Percentiles rank a stretch among this genome's conserved stretches.
Evolutionary conservation across 2,113 vertebrate genomes (phyloP).

Genomic region (Chaenogobius annularis): DNA sequence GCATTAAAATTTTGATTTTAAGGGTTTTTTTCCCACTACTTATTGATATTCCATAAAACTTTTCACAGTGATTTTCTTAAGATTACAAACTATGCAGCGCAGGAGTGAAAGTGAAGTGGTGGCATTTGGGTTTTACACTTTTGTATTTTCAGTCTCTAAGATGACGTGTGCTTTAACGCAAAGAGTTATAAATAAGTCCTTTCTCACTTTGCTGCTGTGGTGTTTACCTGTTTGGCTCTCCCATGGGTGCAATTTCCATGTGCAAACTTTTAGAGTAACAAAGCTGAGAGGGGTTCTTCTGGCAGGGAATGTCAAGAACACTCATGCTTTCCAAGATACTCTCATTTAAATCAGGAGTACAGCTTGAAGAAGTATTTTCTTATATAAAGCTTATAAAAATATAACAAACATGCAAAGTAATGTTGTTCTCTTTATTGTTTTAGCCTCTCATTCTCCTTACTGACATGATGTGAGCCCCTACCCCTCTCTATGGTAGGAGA

Average conservation of each 20-base stretch:
- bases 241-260: constrained; percentile 70
- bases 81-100: not conserved
- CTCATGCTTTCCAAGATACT: constrained; percentile 47
- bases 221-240: constrained; percentile 51
- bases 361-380: constrained; percentile 17
- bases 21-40: too few species aligned
- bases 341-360: constrained; percentile 52
- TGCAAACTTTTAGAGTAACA: constrained; percentile 72
- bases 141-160: constrained; percentile 38
- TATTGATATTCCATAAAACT: too few species aligned
- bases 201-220: constrained; percentile 27
- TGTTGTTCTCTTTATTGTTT: constrained; percentile 9
- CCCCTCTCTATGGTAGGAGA: constrained; percentile 35
- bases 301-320: constrained; percentile 52
- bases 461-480: constrained; percentile 65
- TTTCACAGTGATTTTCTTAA: too few species aligned
- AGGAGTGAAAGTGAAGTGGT: constrained; percentile 11
- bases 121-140: constrained; percentile 47
- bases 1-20: too few species aligned
- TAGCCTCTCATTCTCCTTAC: constrained; percentile 1
- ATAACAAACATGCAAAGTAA: not conserved
- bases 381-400: not conserved
- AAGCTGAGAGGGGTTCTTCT: constrained; percentile 57
- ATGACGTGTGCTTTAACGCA: constrained; percentile 56
- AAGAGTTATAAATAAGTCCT: constrained; percentile 64